A percentile compares a stretch with the other conserved stretches of the same genome.
These are phyloP conservation scores for Drosophila ohnishii DNA, from an alignment of 1,140 invertebrate genomes.

Conservation along the genomic window DNA sequence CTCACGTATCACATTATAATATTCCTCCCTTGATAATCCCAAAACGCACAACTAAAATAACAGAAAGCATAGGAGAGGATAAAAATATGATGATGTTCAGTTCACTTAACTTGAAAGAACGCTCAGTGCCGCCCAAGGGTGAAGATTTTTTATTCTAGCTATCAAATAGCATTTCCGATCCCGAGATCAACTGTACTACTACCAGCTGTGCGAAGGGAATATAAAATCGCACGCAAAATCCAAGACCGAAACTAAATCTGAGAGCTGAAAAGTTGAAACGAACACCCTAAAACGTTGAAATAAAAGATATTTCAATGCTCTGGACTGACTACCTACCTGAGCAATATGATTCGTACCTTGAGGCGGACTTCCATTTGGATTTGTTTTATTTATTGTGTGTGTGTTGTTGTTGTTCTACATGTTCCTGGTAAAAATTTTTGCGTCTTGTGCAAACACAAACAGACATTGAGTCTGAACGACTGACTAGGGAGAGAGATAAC, in stretches of 20 bases:
- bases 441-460: constrained; percentile 70
- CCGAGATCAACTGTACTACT: constrained; percentile 37
- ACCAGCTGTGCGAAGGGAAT: constrained; percentile 4
- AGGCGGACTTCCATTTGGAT: constrained; percentile 39
- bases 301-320: constrained; percentile 18
- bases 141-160: constrained; percentile 22
- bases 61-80: neutral
- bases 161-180: constrained; percentile 49
- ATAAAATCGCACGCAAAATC: constrained; percentile 47
- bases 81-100: constrained; percentile 23
- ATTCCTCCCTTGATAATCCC: constrained; percentile 8
- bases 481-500: constrained; percentile 40
- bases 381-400: constrained; percentile 40
- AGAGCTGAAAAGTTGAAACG: constrained; percentile 17
- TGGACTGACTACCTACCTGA: constrained; percentile 64
- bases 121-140: constrained; percentile 14
- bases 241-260: constrained; percentile 47
- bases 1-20: neutral
- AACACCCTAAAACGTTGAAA: constrained; percentile 38
- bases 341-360: constrained; percentile 49
- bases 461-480: constrained; percentile 23
- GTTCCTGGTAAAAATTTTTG: constrained; percentile 63
- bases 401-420: constrained; percentile 39
- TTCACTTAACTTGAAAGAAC: constrained; percentile 26
- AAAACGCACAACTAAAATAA: constrained; percentile 17